These are phyloP conservation scores for Herpetotheres cachinnans DNA, from an alignment of 2,113 vertebrate species.

Conservation along the genomic window DNA sequence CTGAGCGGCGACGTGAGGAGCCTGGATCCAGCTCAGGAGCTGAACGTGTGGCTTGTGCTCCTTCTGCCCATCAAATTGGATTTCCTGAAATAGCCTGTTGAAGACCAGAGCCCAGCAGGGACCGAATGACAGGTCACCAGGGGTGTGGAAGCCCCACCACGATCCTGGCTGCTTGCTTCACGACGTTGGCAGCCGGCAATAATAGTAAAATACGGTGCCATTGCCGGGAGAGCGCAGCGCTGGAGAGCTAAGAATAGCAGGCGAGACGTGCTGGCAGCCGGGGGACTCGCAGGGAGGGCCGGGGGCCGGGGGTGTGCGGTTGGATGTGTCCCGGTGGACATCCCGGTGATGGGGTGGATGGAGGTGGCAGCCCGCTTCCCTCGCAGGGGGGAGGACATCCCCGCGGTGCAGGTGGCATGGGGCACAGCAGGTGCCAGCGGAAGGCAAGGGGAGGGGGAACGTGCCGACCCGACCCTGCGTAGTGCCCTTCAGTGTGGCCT, in stretches of 20 bases:
- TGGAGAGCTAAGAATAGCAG: slow-evolving; percentile 56
- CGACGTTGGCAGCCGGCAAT: slow-evolving; percentile 35
- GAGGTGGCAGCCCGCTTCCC: not conserved
- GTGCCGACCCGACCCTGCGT: rapidly evolving
- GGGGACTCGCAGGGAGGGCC: not conserved
- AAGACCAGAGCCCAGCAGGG: slow-evolving; percentile 4
- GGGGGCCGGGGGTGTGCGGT: not conserved
- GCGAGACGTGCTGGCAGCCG: not conserved
- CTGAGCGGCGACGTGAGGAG: not conserved
- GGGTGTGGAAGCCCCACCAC: slow-evolving; percentile 43
- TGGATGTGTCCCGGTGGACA: not conserved
- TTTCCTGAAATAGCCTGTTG: slow-evolving; percentile 55
- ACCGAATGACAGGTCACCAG: slow-evolving; percentile 42
- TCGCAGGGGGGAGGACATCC: rapidly evolving
- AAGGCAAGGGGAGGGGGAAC: not conserved
- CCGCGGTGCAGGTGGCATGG: rapidly evolving
- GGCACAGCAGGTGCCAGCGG: rapidly evolving
- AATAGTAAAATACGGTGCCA: slow-evolving; percentile 31
- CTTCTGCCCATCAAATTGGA: slow-evolving; percentile 11
- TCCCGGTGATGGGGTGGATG: not conserved
- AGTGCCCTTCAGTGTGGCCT: not conserved
- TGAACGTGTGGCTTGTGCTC: not conserved
- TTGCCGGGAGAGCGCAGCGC: not conserved
- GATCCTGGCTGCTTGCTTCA: slow-evolving; percentile 39
- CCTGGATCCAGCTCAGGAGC: not conserved